Base-by-base conservation (phyloP, 2,888 invertebrate genomes). In the Sphinx pinastri region DNA sequence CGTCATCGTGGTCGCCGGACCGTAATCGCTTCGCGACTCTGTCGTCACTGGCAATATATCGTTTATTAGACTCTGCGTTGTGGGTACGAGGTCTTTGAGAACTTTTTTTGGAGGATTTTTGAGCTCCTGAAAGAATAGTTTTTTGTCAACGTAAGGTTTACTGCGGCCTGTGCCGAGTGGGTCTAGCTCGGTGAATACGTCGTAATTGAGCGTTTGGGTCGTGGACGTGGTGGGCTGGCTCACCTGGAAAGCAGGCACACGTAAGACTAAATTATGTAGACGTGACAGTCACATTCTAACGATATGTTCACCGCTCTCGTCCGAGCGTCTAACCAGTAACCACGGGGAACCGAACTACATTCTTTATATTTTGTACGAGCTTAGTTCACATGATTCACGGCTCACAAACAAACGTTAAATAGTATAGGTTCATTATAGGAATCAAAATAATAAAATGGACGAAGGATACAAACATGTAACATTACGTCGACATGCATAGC, bases 91-190 rank as follows among this genome's bases (percentile, higher is more conserved):
- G 92, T 98, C 98, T 94, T 98, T 98, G 81, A 98, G 95, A 75
- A 97, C 97, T 94, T 98, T 98, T 94, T 98, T 98, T 81, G 98
- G 98, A 79, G 98, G 98, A 93, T 98, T 98, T 95, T 98, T 98
- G 85, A 98, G 95, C 91, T 98, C 98, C 95, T 98, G 98, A 95
- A 98, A 98, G 95, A 98, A 98, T 94, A 98, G 97, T 95, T 98
- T 98, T 94, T 98, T 98, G 95, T 98, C 98, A 86, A 98, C 96
- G 94, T 98, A 98, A 75, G 98, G 98, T 93, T 97, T 97, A 92
- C 97, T 97, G 91, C 97, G 96, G 85, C 98, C 98, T 81, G 98
- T 98, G 86, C 98, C 98, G 87, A 98, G 95, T 73, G 98, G 98
- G 95, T 98, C 98, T 91, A 98, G 95, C 89, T 98, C 98, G 77